These are phyloP conservation scores for Tetraodon nigroviridis DNA, from an alignment of 2,113 vertebrate species.

Conservation along the genomic window DNA sequence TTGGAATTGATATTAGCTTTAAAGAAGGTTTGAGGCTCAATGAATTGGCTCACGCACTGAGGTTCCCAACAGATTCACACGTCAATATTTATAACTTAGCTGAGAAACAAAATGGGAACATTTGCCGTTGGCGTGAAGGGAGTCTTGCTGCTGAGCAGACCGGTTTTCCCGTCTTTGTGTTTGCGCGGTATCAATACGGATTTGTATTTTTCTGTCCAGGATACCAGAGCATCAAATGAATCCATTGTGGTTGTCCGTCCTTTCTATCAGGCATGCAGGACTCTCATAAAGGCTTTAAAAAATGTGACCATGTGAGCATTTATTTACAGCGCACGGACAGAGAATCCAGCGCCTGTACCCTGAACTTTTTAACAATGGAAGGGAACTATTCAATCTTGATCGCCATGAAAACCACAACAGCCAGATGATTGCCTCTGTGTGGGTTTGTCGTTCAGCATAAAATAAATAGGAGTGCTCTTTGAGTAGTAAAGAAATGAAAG, in stretches of 20 bases:
- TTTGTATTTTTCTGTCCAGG: constrained; percentile 9
- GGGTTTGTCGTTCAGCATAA: neutral
- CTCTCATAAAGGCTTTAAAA: constrained; percentile 37
- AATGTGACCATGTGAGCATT: constrained; percentile 30
- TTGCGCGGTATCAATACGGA: neutral
- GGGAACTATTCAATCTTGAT: constrained; percentile 32
- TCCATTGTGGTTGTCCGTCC: constrained; percentile 40
- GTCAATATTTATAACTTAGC: neutral
- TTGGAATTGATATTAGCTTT: too few species aligned
- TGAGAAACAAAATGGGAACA: constrained; percentile 14
- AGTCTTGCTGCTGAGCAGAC: constrained; percentile 6
- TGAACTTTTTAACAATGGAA: too few species aligned
- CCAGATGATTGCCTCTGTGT: constrained; percentile 18
- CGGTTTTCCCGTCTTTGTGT: constrained; percentile 16
- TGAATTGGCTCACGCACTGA: neutral
- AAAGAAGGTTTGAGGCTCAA: too few species aligned
- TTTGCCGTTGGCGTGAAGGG: constrained; percentile 17
- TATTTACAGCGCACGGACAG: constrained; percentile 8
- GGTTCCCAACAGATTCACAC: neutral
- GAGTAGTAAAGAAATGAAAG: too few species aligned
- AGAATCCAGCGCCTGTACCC: constrained; percentile 1
- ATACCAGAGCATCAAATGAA: constrained; percentile 38
- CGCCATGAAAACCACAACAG: constrained; percentile 34
- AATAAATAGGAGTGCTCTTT: too few species aligned
- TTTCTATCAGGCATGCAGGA: constrained; percentile 41